Evolutionary conservation across 2,797 vertebrate genomes (phyloP).

Genomic region (Rhinoraja longicauda): DNA sequence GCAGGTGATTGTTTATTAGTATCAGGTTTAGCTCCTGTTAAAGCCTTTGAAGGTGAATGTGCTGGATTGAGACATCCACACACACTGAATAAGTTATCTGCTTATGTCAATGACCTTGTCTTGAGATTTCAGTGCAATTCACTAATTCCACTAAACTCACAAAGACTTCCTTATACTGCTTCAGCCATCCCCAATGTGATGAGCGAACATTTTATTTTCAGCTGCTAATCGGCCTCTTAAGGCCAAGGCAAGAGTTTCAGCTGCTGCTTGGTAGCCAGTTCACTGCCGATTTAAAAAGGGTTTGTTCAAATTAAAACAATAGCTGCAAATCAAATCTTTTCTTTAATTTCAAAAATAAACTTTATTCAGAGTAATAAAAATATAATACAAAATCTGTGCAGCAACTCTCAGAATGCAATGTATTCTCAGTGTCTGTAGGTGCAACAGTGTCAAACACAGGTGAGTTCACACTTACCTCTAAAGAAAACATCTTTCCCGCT

Average conservation of each 20-base stretch:
- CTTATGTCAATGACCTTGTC: constrained; percentile 7
- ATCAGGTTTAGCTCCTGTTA: constrained; percentile 29
- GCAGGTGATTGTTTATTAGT: constrained; percentile 21
- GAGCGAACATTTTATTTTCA: background rate
- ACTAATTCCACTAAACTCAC: constrained; percentile 1
- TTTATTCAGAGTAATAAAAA: no score
- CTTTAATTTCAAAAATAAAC: no score
- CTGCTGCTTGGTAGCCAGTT: background rate
- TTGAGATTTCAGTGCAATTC: constrained; percentile 2
- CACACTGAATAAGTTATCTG: background rate
- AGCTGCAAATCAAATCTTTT: background rate
- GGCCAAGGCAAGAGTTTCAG: background rate
- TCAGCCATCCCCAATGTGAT: background rate
- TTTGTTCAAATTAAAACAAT: background rate
- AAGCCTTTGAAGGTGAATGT: constrained; percentile 8
- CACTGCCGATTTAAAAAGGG: background rate
- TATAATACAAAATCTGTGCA: no score
- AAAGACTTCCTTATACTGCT: background rate
- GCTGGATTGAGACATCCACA: background rate
- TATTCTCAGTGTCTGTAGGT: no score
- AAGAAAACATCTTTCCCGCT: background rate
- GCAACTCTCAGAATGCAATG: no score
- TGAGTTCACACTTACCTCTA: no score
- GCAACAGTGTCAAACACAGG: no score
- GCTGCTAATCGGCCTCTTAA: background rate